Evolutionary conservation across 2,888 invertebrate genomes (phyloP).

Genomic region (Pegoplata infirma): DNA sequence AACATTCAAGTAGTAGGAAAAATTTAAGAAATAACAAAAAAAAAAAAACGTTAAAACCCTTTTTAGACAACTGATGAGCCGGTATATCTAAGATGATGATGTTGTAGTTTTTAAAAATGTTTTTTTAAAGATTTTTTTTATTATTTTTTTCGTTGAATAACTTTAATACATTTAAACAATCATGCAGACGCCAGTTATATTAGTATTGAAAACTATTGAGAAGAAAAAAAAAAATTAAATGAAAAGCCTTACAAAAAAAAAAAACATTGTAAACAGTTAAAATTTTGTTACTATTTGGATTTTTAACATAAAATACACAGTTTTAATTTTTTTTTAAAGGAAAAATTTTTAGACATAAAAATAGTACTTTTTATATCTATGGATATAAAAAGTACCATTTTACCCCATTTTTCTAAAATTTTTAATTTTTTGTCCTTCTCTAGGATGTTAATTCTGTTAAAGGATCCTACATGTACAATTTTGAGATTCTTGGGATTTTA

Average conservation of each 20-base stretch:
- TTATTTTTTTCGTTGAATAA: constrained; percentile 15
- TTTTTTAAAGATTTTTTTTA: not conserved
- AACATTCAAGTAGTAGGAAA: constrained; percentile 28
- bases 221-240: constrained; percentile 10
- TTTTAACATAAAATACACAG: not conserved
- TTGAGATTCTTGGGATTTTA: no score
- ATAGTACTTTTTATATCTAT: not conserved
- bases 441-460: no score
- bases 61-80: constrained; percentile 48
- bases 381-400: not conserved
- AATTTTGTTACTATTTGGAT: not conserved
- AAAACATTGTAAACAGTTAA: not conserved
- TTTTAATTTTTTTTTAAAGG: no score
- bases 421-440: no score
- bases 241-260: not conserved
- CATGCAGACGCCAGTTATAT: constrained; percentile 35
- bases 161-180: constrained; percentile 21
- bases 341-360: not conserved
- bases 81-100: constrained; percentile 38
- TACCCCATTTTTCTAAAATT: not conserved
- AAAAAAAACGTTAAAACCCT: constrained; percentile 28
- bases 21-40: constrained; percentile 15
- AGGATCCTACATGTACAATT: no score
- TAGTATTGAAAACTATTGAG: not conserved
- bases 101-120: constrained; percentile 19